Evolutionary conservation across 2,113 vertebrate genomes (phyloP), one percentile per base, ranked within the genome.

Genomic region (Chauna torquata): DNA sequence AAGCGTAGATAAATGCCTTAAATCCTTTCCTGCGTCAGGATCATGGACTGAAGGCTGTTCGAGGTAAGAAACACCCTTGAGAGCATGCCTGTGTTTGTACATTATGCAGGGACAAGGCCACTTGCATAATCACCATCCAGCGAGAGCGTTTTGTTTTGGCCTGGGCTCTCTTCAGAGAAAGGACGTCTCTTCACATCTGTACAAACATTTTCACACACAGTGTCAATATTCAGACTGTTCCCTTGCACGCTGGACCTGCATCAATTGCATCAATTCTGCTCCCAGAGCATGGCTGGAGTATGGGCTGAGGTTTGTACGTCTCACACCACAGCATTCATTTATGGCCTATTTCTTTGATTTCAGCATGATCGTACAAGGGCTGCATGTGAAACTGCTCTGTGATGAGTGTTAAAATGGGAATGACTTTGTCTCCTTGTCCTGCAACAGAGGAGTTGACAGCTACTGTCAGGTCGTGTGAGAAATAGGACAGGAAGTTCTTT

Each of bases 171-270:
- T 76, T 76, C 3, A 6, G 52, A 62, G 68, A 61, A 83, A 36
- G 68, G 27, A 50, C 8, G 57, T 66, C 24, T 44, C 32, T 45
- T 90, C 6, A 12, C 12, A 36, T 36, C 38, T 82, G 32, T 25
- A 74, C 30, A 58, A 82, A 54, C 0, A 0, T 6, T 71, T 86
- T 66, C 77, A 42, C 28, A 32, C 3, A 3, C 23, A 2, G 42
- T 1, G 2, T 49, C 32, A 8, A 27, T 65, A 16, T 66, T 66
- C 3, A 5, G 49, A 32, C 23, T 64, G 47, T 34, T 93, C 30
- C 42, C 12, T 90, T 70, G 38, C 4, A 8, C 32, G 6, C 13
- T 49, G 42, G 24, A 55, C 38, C 57, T 87, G 7, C 19, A 32
- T 61, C 52, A 36, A 50, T 70, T 87, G 7, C 19, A 32, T 61